Conservation (phyloP, 1,140 invertebrate genomes). For the Atta colombica region DNA sequence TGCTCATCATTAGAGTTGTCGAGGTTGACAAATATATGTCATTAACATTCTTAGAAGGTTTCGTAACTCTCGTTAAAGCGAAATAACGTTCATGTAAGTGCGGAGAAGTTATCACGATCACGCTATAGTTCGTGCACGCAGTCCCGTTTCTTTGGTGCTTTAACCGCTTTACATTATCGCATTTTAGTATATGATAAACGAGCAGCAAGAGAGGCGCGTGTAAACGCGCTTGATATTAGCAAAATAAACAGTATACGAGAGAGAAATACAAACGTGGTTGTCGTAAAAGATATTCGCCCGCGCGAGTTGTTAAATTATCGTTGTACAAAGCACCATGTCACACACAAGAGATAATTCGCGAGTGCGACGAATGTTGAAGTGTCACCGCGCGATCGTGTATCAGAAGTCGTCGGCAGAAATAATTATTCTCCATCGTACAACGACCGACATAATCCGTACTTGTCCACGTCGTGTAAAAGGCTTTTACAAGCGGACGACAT, state of each 20-base stretch:
- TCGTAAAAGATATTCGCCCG: conserved; percentile 18
- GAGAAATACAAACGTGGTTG: not conserved
- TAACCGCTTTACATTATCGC: conserved; percentile 3
- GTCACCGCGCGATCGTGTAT: not conserved
- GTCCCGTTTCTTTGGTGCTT: conserved; percentile 12
- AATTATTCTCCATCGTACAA: conserved; percentile 30
- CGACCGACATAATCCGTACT: conserved; percentile 32
- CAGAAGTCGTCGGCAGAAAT: conserved; percentile 9
- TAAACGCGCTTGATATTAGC: conserved; percentile 18
- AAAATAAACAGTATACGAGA: conserved; percentile 17
- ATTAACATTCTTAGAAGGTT: too few relatives aligned
- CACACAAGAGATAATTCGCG: conserved; percentile 8
- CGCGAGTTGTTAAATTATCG: conserved; percentile 7
- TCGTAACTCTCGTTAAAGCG: not conserved
- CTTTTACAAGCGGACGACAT: not conserved
- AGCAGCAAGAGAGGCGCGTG: not conserved
- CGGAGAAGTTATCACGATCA: not conserved
- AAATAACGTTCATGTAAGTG: conserved; percentile 25
- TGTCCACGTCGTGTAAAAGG: not conserved
- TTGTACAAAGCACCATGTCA: not conserved
- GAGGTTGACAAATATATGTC: too few relatives aligned
- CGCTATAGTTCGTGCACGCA: not conserved
- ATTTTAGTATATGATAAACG: conserved; percentile 16
- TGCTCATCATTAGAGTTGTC: too few relatives aligned
- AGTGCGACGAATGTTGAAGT: not conserved